These are phyloP conservation scores for Folsomia manolachei DNA, from an alignment of 2,888 invertebrate genomes.

Conservation along the genomic window DNA sequence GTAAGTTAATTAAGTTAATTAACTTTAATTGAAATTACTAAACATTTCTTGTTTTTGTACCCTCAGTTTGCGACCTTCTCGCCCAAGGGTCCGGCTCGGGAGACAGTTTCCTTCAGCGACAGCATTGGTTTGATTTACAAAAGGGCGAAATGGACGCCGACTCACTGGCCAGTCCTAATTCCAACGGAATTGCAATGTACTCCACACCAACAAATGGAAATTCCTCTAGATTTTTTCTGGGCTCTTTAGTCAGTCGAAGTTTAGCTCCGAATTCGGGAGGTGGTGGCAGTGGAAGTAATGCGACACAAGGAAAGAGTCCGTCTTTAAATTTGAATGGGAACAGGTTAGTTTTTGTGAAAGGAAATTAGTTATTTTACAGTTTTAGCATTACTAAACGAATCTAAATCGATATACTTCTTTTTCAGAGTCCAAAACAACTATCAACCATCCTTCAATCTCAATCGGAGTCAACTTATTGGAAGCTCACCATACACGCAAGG, in stretches of 20 bases:
- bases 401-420: too few species aligned
- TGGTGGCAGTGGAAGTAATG: too few species aligned
- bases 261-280: background rate
- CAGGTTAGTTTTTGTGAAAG: too few species aligned
- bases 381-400: too few species aligned
- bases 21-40: constrained; percentile 2
- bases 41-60: background rate
- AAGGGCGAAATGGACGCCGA: constrained; percentile 8
- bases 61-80: constrained; percentile 33
- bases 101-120: constrained; percentile 21
- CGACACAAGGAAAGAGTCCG: background rate
- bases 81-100: constrained; percentile 21
- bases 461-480: too few species aligned
- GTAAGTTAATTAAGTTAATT: constrained; percentile 4
- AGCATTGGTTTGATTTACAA: constrained; percentile 30
- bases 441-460: background rate
- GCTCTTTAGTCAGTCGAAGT: background rate
- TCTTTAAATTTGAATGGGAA: background rate
- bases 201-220: background rate
- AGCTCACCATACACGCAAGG: background rate
- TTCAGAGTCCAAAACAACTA: background rate
- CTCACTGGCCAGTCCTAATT: background rate
- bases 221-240: background rate
- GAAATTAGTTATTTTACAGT: too few species aligned
- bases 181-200: constrained; percentile 9